Base-by-base conservation (phyloP, 2,797 vertebrate genomes). In the Anguilla anguilla region DNA sequence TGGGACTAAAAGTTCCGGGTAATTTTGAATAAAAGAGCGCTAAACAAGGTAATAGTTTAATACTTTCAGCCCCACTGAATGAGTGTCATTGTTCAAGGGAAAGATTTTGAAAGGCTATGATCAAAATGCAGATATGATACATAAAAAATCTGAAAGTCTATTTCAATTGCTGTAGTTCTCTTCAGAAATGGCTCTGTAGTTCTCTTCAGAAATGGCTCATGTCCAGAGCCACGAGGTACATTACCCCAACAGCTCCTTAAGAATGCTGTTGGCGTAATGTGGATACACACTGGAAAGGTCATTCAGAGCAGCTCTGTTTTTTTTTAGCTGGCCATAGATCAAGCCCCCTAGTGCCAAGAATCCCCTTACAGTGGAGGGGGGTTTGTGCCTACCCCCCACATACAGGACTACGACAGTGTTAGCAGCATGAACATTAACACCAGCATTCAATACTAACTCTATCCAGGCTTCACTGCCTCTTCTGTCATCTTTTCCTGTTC, bases 281-380 rank as follows among this genome's bases (percentile, higher is more conserved):
- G 92, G 91, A 92, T 87, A 43, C 39, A 86, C 87, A 90, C 90
- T 91, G 90, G 90, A 85, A 89, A 83, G 91, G 90, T 83, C 83
- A 89, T 93, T 94, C 91, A 92, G 15, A 61, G 59, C 19, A 22
- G 1, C 59, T 61, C 15, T 17, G 13, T 61, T 61, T 61, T 17
- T n/a, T 61, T 61, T 61, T 61, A 53, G 15, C 90, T 94, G 93
- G 93, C 94, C 93, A 95, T 94, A 95, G 93, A 94, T 91, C 91
- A 91, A 94, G 92, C 92, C 92, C 90, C 72, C 2, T 53, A 7
- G 93, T 95, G 95, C 95, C 95, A 95, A 94, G 90, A 83, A 90
- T 92, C 92, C 90, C 90, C 88, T 61, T 87, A 89, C 90, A 90
- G 90, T 92, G 89, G 88, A 13, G 53, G 17, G 59, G 19, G 17